These are phyloP conservation scores for Apolygus lucorum DNA, from an alignment of 1,140 invertebrate species.

Conservation along the genomic window DNA sequence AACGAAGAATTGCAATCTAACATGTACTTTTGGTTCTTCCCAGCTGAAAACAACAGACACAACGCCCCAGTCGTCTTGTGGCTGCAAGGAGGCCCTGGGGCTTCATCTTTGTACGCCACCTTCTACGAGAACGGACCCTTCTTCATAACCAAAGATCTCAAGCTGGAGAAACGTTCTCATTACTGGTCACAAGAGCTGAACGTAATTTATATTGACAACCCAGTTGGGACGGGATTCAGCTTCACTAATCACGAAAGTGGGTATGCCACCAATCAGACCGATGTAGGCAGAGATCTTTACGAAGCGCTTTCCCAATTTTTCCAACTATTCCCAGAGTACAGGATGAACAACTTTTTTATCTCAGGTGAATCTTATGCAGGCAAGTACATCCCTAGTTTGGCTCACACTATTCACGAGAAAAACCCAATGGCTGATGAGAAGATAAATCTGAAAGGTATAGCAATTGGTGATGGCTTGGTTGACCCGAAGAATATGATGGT, in stretches of 20 bases:
- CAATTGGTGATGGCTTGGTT: conserved; percentile 57
- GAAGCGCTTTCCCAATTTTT: conserved; percentile 61
- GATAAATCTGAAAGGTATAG: conserved; percentile 42
- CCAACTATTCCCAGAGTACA: conserved; percentile 44
- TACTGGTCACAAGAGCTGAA: conserved; percentile 67
- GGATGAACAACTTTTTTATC: conserved; percentile 32
- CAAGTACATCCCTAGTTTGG: conserved; percentile 47
- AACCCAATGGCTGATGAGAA: conserved; percentile 31
- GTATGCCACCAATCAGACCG: conserved; percentile 55
- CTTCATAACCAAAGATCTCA: conserved; percentile 38
- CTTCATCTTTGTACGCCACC: conserved; percentile 67
- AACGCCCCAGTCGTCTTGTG: too few relatives aligned
- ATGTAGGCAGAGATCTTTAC: conserved; percentile 57
- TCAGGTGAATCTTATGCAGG: conserved; percentile 50
- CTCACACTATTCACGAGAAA: conserved; percentile 42
- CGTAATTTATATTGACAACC: too few relatives aligned
- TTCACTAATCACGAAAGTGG: conserved; percentile 57
- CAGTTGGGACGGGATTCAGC: conserved; percentile 71
- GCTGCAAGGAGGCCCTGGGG: conserved; percentile 76
- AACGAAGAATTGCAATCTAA: conserved; percentile 56
- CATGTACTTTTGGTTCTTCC: conserved; percentile 72
- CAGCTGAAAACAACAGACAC: conserved; percentile 41
- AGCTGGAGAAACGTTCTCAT: conserved; percentile 52
- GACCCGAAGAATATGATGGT: conserved; percentile 54
- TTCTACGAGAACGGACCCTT: conserved; percentile 58